Conservation (phyloP, 2,113 vertebrate species). For the Lepisosteus oculatus region DNA sequence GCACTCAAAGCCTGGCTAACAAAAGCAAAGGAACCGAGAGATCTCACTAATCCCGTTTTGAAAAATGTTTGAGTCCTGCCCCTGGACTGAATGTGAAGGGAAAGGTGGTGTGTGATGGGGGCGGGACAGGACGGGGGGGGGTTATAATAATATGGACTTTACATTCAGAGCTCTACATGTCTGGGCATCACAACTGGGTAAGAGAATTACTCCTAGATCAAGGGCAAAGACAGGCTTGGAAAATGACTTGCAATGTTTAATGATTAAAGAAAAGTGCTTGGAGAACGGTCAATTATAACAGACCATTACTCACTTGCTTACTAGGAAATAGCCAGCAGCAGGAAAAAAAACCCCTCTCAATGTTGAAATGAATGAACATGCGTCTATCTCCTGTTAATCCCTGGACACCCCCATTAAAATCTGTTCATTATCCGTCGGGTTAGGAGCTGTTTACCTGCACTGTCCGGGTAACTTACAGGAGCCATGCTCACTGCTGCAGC, state of each 20-base stretch:
- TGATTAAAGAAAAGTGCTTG: too few relatives aligned
- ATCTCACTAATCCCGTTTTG: conserved; percentile 70
- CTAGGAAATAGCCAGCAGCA: background rate
- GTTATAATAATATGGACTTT: conserved; percentile 16
- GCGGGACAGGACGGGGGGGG: conserved; percentile 32
- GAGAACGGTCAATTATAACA: too few relatives aligned
- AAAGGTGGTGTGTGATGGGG: conserved; percentile 17
- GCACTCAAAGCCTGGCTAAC: conserved; percentile 57
- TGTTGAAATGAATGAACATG: background rate
- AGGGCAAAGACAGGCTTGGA: background rate
- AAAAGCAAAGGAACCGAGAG: conserved; percentile 61
- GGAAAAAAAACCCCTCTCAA: background rate
- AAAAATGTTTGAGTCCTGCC: conserved; percentile 68
- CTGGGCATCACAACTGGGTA: background rate
- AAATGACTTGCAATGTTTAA: background rate
- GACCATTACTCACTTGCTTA: background rate
- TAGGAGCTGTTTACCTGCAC: conserved; percentile 81
- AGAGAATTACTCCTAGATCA: background rate
- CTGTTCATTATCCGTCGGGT: background rate
- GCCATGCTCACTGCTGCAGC: conserved; percentile 92
- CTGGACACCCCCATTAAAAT: background rate
- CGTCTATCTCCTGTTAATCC: background rate
- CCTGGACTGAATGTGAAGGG: conserved; percentile 57
- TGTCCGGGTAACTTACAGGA: conserved; percentile 88
- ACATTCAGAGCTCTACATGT: background rate